phyloP scores from a whole-genome alignment of 2,797 vertebrate species.

The Ptychobarbus kaznakovi region DNA sequence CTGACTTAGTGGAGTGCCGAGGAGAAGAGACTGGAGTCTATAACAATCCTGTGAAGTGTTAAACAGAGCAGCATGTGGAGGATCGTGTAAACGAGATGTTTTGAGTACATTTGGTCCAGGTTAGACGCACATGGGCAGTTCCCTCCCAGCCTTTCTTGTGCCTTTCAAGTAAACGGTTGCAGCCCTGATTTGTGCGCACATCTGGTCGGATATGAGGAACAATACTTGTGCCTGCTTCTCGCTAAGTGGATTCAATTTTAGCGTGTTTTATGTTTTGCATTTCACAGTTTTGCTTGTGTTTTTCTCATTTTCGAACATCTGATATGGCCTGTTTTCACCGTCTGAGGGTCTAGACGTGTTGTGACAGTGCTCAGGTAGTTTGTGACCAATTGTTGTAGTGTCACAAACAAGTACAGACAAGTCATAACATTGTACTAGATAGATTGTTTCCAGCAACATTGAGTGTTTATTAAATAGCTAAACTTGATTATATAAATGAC shows the following conservation, averaged over 20 bases:
- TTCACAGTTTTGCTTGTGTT: conserved; percentile 17
- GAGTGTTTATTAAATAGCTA: neutral
- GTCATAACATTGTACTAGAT: conserved; percentile 11
- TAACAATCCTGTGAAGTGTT: conserved; percentile 56
- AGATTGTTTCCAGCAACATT: neutral
- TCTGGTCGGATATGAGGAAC: conserved; percentile 46
- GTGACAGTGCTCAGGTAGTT: conserved; percentile 18
- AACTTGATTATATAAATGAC: neutral
- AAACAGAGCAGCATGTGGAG: conserved; percentile 57
- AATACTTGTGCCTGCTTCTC: conserved; percentile 25
- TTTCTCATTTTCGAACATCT: conserved; percentile 42
- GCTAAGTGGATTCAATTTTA: conserved; percentile 49
- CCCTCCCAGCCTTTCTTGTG: conserved; percentile 36
- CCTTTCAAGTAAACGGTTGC: conserved; percentile 46
- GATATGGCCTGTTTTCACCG: conserved; percentile 8
- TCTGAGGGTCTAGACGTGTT: conserved; percentile 22
- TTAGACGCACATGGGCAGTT: conserved; percentile 59
- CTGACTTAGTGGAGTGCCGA: conserved; percentile 29
- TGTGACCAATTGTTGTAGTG: neutral
- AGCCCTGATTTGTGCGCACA: conserved; percentile 43
- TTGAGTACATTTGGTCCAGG: conserved; percentile 58
- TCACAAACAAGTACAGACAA: neutral
- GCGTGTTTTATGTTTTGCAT: conserved; percentile 43
- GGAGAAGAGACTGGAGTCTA: conserved; percentile 47
- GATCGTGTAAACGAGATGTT: conserved; percentile 60